Conservation (phyloP, 2,888 invertebrate species). For the Nymphalis polychloros region DNA sequence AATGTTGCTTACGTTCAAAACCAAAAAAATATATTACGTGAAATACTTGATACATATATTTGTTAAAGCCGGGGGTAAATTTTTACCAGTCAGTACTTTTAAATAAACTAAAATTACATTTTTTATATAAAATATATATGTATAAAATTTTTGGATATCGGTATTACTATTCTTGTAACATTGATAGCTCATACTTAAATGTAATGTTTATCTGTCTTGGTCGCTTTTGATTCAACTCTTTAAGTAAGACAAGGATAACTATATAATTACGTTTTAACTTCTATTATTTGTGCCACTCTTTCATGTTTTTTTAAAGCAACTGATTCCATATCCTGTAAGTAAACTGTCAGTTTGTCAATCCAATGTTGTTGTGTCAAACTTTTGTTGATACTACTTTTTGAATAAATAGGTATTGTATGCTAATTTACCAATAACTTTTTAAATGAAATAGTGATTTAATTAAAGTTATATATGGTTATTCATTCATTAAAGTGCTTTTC, state of each 20-base stretch:
- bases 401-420: slow-evolving; percentile 55
- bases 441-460: slow-evolving; percentile 55
- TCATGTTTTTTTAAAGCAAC: slow-evolving; percentile 14
- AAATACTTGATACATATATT: no score
- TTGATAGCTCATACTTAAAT: slow-evolving; percentile 4
- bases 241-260: slow-evolving; percentile 15
- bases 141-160: no score
- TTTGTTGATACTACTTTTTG: slow-evolving; percentile 73
- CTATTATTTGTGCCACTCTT: slow-evolving; percentile 4
- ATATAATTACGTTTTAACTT: slow-evolving; percentile 13
- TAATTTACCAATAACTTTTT: slow-evolving; percentile 54
- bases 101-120: no score
- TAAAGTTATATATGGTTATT: slow-evolving; percentile 42
- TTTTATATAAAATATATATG: no score
- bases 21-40: neutral
- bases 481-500: slow-evolving; percentile 39
- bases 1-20: slow-evolving; percentile 23
- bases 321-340: slow-evolving; percentile 46
- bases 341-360: slow-evolving; percentile 62
- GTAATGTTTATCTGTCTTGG: slow-evolving; percentile 11
- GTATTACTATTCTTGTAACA: slow-evolving; percentile 9
- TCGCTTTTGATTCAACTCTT: neutral
- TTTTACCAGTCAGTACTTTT: no score
- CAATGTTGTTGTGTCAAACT: slow-evolving; percentile 70
- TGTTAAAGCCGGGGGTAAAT: no score